A percentile compares a stretch with the other conserved stretches of the same genome.
Evolutionary conservation across 2,888 invertebrate species (phyloP).

Genomic region (Dioctria rufipes): DNA sequence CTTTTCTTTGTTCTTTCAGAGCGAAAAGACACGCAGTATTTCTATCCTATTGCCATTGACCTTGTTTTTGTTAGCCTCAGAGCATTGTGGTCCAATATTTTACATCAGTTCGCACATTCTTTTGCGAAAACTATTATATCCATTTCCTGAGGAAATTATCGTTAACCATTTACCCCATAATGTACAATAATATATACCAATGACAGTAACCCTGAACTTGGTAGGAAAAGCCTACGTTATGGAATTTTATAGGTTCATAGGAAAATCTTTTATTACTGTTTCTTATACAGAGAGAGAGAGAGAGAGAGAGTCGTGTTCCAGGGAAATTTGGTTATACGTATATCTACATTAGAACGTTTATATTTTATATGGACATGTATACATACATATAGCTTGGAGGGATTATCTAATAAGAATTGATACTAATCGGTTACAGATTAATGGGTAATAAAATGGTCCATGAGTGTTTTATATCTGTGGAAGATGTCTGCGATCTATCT

Average conservation of each 20-base stretch:
- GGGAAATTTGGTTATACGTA: background rate
- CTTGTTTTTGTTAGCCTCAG: background rate
- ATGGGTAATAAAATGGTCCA: constrained; percentile 35
- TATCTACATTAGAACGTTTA: constrained; percentile 15
- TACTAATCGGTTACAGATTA: constrained; percentile 43
- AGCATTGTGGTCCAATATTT: constrained; percentile 7
- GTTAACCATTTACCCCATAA: constrained; percentile 28
- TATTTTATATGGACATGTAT: background rate
- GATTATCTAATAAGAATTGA: constrained; percentile 39
- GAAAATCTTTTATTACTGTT: constrained; percentile 24
- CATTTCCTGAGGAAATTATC: constrained; percentile 39
- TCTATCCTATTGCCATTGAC: constrained; percentile 1
- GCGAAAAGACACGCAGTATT: background rate
- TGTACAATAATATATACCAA: constrained; percentile 1
- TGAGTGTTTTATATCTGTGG: constrained; percentile 8
- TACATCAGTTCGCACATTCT: constrained; percentile 19
- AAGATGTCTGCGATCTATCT: constrained; percentile 6
- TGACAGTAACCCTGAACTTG: constrained; percentile 48
- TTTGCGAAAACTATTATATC: constrained; percentile 13
- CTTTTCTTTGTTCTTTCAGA: background rate
- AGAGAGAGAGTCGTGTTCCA: background rate
- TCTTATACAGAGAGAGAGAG: background rate
- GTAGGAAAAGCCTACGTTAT: constrained; percentile 8
- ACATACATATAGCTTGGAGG: constrained; percentile 21
- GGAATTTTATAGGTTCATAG: constrained; percentile 34